A percentile compares a stretch with the other conserved stretches of the same genome.
Evolutionary conservation across 2,888 invertebrate genomes (phyloP).

Genomic region (Junonia oenone): DNA sequence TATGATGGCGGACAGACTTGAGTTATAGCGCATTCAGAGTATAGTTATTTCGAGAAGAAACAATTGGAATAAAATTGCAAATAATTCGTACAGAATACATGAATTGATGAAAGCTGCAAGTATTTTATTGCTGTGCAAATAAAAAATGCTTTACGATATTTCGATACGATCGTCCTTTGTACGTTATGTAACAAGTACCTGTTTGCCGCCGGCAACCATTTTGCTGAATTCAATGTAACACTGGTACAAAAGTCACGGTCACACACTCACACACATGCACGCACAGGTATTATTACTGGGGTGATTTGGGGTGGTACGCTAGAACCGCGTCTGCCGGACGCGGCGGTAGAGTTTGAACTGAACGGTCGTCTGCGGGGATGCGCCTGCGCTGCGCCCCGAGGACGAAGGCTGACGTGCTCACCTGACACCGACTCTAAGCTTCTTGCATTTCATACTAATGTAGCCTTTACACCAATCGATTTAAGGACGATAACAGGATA

Average conservation of each 20-base stretch:
- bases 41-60: conserved; percentile 1
- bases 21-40: background rate
- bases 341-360: conserved; percentile 74
- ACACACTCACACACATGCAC: conserved; percentile 27
- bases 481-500: conserved; percentile 11
- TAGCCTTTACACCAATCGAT: background rate
- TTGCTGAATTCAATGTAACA: conserved; percentile 52
- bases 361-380: conserved; percentile 46
- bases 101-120: no score
- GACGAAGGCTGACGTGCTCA: conserved; percentile 48
- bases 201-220: conserved; percentile 78
- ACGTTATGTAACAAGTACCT: conserved; percentile 54
- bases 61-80: background rate
- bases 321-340: conserved; percentile 73
- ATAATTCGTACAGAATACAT: background rate
- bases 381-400: conserved; percentile 43
- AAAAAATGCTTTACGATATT: background rate
- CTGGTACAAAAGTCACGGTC: conserved; percentile 53
- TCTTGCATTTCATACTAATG: background rate
- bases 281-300: conserved; percentile 23
- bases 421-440: conserved; percentile 25
- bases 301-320: conserved; percentile 39
- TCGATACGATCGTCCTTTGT: conserved; percentile 34
- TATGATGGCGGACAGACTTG: conserved; percentile 10
- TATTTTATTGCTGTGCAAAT: background rate